Evolutionary conservation across 2,888 invertebrate genomes (phyloP), one percentile per base, ranked within the genome.

Genomic region (Lobophora halterata): DNA sequence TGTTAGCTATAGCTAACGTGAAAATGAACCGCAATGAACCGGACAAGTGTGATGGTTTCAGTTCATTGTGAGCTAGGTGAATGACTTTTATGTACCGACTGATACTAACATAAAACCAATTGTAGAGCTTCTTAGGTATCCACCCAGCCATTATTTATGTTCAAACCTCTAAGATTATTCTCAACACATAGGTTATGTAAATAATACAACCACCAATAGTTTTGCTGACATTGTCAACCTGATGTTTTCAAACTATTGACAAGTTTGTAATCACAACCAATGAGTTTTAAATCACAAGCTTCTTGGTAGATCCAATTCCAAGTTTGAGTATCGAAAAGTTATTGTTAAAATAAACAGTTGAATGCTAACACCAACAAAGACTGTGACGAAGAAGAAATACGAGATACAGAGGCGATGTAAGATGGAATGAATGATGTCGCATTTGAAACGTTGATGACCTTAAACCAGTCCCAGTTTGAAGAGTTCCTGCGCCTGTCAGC

Each of bases 381-480:
- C n/a, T n/a, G n/a, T n/a, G n/a, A n/a, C n/a, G n/a, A n/a, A 46
- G 44, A 47, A 46, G 37, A 46, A 21, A 27, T 18, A 38, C 27
- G 33, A 34, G 23, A 42, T 35, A 45, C 45, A 49, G 38, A 58
- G 61, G 74, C 65, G 69, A 71, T 77, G 69, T 69, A 71, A 79
- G 65, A 79, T 80, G 82, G 82, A 81, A 82, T 80, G 82, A 49
- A 55, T 54, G 50, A 54, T 46, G 50, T 59, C 68, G 61, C 63
- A 69, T 64, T 65, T 68, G 72, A 71, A 75, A 73, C 69, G 68
- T 67, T 67, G 79, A 86, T 79, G 87, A 91, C 91, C 91, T 91
- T 91, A 77, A 91, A 82, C 91, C 91, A 91, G 79, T 89, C 89
- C 91, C 91, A 91, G 83, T 91, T 89, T 66, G 86, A 79, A 74